Evolutionary conservation across 2,797 vertebrate genomes (phyloP).

Genomic region (Sarcoramphus papa): DNA sequence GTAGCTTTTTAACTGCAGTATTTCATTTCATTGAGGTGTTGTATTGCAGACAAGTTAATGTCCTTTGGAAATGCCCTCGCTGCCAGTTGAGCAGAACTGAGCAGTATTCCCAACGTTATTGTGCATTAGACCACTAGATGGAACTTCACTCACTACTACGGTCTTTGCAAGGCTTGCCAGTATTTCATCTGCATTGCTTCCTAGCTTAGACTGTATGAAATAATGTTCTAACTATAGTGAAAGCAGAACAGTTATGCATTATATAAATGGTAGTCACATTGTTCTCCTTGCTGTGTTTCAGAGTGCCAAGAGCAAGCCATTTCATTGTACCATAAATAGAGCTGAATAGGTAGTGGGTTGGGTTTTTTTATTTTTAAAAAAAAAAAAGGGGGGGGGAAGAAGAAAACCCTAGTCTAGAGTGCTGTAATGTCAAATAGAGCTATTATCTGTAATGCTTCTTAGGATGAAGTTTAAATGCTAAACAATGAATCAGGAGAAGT

Average conservation of each 20-base stretch:
- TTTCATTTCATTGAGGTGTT: neutral
- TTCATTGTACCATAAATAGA: constrained; percentile 33
- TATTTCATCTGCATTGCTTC: neutral
- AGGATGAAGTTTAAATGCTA: neutral
- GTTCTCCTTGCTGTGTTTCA: neutral
- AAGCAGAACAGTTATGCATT: constrained; percentile 3
- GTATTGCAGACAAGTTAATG: neutral
- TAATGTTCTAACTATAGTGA: constrained; percentile 26
- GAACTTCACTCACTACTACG: neutral
- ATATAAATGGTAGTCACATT: constrained; percentile 28
- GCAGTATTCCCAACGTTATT: neutral
- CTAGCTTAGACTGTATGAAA: neutral
- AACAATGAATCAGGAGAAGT: neutral
- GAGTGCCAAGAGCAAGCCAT: constrained; percentile 21
- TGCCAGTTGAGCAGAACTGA: neutral
- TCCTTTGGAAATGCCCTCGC: neutral
- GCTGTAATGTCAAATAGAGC: neutral
- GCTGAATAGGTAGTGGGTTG: neutral
- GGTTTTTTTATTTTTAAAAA: neutral
- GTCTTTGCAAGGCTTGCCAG: neutral
- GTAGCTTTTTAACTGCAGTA: neutral
- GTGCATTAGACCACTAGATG: constrained; percentile 14
- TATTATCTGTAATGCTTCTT: neutral
- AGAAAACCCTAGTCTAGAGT: neutral
- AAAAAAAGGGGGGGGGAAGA: neutral